Evolutionary conservation across 2,113 vertebrate genomes (phyloP), one percentile per base, ranked within the genome.

Genomic region (Paedocypris sp.): DNA sequence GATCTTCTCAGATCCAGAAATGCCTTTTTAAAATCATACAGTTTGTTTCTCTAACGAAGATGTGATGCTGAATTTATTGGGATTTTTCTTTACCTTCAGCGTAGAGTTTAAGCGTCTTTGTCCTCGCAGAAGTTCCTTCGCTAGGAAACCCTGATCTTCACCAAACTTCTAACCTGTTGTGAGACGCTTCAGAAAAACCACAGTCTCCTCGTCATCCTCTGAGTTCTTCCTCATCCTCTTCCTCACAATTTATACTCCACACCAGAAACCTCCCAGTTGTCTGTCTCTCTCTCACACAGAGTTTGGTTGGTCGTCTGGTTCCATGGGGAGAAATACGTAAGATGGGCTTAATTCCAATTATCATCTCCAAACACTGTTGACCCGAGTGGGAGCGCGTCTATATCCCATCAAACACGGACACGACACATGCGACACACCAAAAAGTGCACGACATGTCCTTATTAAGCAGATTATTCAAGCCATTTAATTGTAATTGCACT

Each of bases 291-390:
- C 43, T 11, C 47, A 18, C 48, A 39, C 62, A 58, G 33, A 50
- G 54, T 36, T 54, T 16, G 13, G 2, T 18, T 5, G 62, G 61
- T 77, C 58, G 75, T 66, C 68, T 23, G 72, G 18, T 13, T 8
- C 19, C 49, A 53, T 22, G 48, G 35, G 57, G 31, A 53, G 59
- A 43, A 32, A 36, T 61, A 60, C 53, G 54, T 33, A 68, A 9
- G 28, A 69, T 60, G 48, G 8, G 49, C 62, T 42, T 59, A 47
- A 11, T 70, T 76, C 71, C 75, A 80, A 83, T 84, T 82, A 83
- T 75, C 73, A 61, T 63, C 69, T 77, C 62, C 75, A 84, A 83
- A 86, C 75, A 81, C 48, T 12, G 5, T 15, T 50, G 65, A 73
- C 47, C 61, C 61, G 23, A 6, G 10, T 2, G 42, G 41, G 59